Base-by-base conservation (phyloP, 2,888 invertebrate species). In the Tipula lateralis region DNA sequence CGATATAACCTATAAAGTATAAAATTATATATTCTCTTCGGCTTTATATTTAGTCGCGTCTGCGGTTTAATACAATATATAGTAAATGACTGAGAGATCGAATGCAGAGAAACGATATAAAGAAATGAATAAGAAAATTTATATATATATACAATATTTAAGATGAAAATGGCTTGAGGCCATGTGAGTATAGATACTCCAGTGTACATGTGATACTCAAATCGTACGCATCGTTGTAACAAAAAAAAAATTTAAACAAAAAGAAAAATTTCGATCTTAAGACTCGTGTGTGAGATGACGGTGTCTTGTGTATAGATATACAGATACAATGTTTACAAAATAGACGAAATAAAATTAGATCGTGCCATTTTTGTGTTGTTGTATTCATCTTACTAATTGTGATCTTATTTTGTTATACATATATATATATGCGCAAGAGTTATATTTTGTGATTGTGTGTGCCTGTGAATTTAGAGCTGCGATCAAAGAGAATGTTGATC, bases 121-220 rank as follows among this genome's bases (percentile, higher is more conserved):
- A 29, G 32, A 30, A 83, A 81, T 29, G 13, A 81, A 16, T 6
- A 80, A 82, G 39, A 30, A 82, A 29, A 12, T 29, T 24, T 34
- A n/a, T n/a, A n/a, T n/a, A n/a, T n/a, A n/a, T n/a, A n/a, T n/a
- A n/a, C n/a, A n/a, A n/a, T n/a, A n/a, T n/a, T 24, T 30, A 50
- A 66, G 66, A 84, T 36, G 29, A 44, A 84, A 84, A 84, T 84
- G 81, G 83, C 84, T 84, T 84, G 50, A 83, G 84, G 84, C 84
- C 83, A 84, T 84, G 13, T 50, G 44, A 44, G 84, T 44, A 83
- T 16, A 16, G 83, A n/a, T 34, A 12, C 24, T 84, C 84, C 84
- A 84, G 84, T 84, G 84, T 84, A 84, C 83, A 84, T 84, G 83
- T 83, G 84, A 84, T 84, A 44, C 83, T 84, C 84, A 83, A 84